These are phyloP conservation scores for Hirudo medicinalis DNA, from an alignment of 1,140 invertebrate species.

Conservation along the genomic window DNA sequence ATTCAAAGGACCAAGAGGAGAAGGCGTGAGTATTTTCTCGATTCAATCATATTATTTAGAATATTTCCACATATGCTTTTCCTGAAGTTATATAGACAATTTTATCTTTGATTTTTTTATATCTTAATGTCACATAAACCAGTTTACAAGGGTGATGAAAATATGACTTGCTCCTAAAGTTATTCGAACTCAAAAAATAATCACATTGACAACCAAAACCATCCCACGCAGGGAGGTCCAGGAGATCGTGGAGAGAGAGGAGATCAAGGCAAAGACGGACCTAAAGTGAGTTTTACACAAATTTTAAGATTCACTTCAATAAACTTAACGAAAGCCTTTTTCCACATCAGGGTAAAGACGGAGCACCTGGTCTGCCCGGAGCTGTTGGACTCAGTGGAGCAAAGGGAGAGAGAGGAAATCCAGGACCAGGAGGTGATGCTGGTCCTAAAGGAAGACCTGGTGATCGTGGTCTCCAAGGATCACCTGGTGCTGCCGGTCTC, in stretches of 20 bases:
- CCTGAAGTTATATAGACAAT: too few species aligned
- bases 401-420: slow-evolving; percentile 53
- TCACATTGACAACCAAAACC: too few species aligned
- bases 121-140: too few species aligned
- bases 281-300: neutral
- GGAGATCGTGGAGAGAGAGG: slow-evolving; percentile 15
- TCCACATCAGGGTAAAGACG: slow-evolving; percentile 9
- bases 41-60: neutral
- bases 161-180: too few species aligned
- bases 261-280: slow-evolving; percentile 14
- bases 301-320: neutral
- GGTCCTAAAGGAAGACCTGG: slow-evolving; percentile 56
- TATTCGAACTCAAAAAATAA: too few species aligned
- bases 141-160: too few species aligned
- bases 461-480: slow-evolving; percentile 52
- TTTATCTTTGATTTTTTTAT: too few species aligned
- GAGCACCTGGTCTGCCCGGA: slow-evolving; percentile 57
- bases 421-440: slow-evolving; percentile 52
- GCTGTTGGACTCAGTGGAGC: slow-evolving; percentile 49
- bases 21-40: slow-evolving; percentile 11
- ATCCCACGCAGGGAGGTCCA: neutral
- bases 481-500: slow-evolving; percentile 60
- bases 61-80: too few species aligned
- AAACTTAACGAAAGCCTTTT: neutral
- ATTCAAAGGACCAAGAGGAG: slow-evolving; percentile 13